Conservation (phyloP, 2,797 vertebrate genomes). For the Picus viridis region DNA sequence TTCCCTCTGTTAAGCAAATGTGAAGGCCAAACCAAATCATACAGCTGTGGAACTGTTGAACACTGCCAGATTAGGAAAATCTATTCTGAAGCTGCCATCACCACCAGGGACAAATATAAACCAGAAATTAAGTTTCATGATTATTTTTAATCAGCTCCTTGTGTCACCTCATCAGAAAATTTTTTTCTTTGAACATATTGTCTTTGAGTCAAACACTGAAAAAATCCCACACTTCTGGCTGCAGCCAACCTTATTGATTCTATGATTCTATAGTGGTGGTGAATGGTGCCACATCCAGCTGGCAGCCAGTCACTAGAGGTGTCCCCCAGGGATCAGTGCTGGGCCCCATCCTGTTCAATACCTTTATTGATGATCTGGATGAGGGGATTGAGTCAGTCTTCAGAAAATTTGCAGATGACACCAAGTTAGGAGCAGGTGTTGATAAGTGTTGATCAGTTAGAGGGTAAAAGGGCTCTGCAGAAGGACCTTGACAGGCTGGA, state of each 20-base stretch:
- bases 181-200: neutral
- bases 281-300: too few relatives aligned
- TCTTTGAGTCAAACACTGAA: neutral
- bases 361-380: too few relatives aligned
- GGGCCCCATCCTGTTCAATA: too few relatives aligned
- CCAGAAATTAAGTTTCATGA: neutral
- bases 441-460: too few relatives aligned
- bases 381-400: too few relatives aligned
- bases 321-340: too few relatives aligned
- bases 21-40: neutral
- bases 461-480: too few relatives aligned
- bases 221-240: neutral
- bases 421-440: too few relatives aligned
- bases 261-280: too few relatives aligned
- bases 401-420: too few relatives aligned
- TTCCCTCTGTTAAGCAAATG: neutral
- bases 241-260: neutral
- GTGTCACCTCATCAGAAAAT: neutral
- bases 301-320: too few relatives aligned
- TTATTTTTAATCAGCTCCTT: neutral
- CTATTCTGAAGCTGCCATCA: neutral
- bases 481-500: too few relatives aligned
- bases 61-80: neutral
- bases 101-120: neutral
- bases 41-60: neutral